Percentiles rank a stretch among this genome's conserved stretches.
Conservation (phyloP, 2,113 vertebrate species). For the Tragelaphus scriptus region DNA sequence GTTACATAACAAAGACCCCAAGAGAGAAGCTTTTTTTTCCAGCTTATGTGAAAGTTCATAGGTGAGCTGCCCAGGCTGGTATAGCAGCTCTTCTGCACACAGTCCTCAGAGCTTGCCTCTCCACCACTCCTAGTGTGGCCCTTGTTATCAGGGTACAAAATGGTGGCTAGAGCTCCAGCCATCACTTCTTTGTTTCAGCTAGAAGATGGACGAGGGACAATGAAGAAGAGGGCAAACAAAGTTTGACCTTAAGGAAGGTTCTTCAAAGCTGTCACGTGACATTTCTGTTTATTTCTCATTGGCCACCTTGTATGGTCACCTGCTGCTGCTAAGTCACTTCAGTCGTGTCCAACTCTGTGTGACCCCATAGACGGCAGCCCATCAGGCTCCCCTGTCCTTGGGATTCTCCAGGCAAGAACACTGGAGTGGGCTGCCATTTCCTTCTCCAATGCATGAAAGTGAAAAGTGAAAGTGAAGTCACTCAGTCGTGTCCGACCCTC, state of each 20-base stretch:
- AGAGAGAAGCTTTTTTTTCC: not conserved
- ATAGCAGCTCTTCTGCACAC: not conserved
- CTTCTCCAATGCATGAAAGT: no score
- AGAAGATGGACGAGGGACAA: not conserved
- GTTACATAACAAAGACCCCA: not conserved
- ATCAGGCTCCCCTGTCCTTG: no score
- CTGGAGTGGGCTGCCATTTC: no score
- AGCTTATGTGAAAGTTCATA: not conserved
- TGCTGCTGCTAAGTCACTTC: no score
- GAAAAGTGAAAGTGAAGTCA: no score
- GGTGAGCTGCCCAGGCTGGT: not conserved
- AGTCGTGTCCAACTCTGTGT: rapidly evolving
- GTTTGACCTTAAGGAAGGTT: not conserved
- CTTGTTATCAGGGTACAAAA: not conserved
- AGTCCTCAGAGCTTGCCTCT: not conserved
- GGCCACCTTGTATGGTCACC: not conserved
- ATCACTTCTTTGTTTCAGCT: not conserved
- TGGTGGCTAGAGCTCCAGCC: not conserved
- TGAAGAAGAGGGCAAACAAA: not conserved
- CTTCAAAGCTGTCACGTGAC: not conserved
- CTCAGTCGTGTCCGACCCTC: no score
- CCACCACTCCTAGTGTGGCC: not conserved
- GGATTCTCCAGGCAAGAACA: no score
- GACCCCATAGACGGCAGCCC: rapidly evolving
- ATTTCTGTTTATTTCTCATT: not conserved